A percentile compares a stretch with the other conserved stretches of the same genome.
Conservation (phyloP, 1,140 invertebrate genomes). For the Hyphantria cunea region DNA sequence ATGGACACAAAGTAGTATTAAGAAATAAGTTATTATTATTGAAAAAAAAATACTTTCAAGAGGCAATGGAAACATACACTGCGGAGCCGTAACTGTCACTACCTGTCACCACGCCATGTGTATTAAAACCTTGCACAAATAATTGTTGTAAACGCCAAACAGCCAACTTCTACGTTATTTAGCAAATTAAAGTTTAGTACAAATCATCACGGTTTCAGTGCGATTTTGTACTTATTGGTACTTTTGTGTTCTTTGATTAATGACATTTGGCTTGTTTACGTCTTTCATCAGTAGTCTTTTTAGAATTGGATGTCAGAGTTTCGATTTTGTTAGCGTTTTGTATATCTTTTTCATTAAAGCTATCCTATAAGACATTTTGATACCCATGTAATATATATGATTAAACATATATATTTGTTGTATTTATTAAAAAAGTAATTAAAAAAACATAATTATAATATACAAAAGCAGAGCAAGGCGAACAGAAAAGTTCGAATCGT, state of each 20-base stretch:
- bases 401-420: no score
- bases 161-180: slow-evolving; percentile 23
- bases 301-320: not conserved
- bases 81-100: slow-evolving; percentile 5
- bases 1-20: no score
- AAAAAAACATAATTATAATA: no score
- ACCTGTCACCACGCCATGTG: slow-evolving; percentile 13
- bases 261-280: not conserved
- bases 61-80: slow-evolving; percentile 15
- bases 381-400: no score
- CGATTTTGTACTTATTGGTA: slow-evolving; percentile 7
- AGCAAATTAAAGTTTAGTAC: slow-evolving; percentile 26
- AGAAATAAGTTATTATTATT: no score
- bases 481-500: no score
- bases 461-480: no score
- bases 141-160: slow-evolving; percentile 23
- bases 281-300: not conserved
- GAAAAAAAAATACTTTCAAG: no score
- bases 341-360: no score
- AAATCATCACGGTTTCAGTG: not conserved
- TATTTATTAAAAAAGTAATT: no score
- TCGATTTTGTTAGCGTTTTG: not conserved
- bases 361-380: no score
- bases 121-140: slow-evolving; percentile 23
- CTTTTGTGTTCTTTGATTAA: slow-evolving; percentile 9